Evolutionary conservation across 2,888 invertebrate species (phyloP), one percentile per base, ranked within the genome.

Genomic region (Iphiclides podalirius): DNA sequence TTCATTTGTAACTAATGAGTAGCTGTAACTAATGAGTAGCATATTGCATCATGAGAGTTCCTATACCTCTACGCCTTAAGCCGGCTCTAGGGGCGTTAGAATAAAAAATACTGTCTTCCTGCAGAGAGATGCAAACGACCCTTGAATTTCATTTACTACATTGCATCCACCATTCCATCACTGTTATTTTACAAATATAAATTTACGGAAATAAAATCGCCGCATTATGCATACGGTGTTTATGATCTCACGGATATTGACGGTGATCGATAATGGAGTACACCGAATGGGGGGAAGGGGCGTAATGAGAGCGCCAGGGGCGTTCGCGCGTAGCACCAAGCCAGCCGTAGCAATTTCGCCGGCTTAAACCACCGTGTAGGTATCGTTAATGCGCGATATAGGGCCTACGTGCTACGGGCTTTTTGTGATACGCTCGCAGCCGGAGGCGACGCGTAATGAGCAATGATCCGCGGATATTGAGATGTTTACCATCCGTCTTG

Each of bases 311-410:
- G 63, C 74, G 70, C 64, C 57, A 65, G 66, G 77, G 68, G 84
- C 83, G 82, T 75, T 79, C 74, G 79, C 76, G 86, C 85, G 84
- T 81, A 67, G 69, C 64, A 61, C 50, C 72, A 71, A 79, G 67
- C 76, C 70, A 83, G 67, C 79, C 84, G 78, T 84, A 74, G 67
- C 76, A 76, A 78, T 79, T 80, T 79, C 67, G 73, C 75, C 68
- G 66, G 75, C 75, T 61, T 61, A 60, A 67, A 62, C 60, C 49
- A 49, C 48, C 45, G 44, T 50, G 35, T 47, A 57, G 46, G 38
- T 33, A 42, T 34, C 36, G 34, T 51, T 51, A 51, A 51, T 41
- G 34, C 31, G 38, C 37, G 23, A 43, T 48, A 48, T 48, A 31
- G 33, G 34, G 36, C 31, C 31, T 31, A 20, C 20, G 28, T n/a